Evolutionary conservation across 2,113 vertebrate species (phyloP).

Genomic region (Megalops atlanticus): DNA sequence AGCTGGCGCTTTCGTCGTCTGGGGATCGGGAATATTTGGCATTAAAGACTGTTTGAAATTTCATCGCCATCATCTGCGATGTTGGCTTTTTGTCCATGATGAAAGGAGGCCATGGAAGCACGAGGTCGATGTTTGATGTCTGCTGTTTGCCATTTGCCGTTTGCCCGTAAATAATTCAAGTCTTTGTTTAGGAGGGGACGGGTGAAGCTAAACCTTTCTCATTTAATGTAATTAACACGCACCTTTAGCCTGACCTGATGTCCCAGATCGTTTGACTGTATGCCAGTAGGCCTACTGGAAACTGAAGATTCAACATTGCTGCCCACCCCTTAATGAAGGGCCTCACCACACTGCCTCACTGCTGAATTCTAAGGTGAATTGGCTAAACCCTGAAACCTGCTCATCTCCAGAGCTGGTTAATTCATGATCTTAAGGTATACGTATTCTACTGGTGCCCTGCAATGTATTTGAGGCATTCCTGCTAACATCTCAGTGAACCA

Average conservation of each 20-base stretch:
- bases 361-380: not conserved
- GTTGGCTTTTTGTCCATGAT: not conserved
- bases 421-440: too few species aligned
- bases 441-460: too few species aligned
- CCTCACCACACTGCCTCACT: not conserved
- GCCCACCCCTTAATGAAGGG: not conserved
- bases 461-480: too few species aligned
- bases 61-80: not conserved
- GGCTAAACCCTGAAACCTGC: too few species aligned
- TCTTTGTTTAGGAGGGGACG: slow-evolving; percentile 24
- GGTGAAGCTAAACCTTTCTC: slow-evolving; percentile 5
- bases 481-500: too few species aligned
- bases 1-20: slow-evolving; percentile 59
- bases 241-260: not conserved
- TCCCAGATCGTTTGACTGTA: not conserved
- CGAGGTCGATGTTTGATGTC: not conserved
- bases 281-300: not conserved
- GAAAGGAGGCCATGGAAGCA: not conserved
- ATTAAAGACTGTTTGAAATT: slow-evolving; percentile 39
- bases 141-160: slow-evolving; percentile 26
- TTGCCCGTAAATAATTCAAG: slow-evolving; percentile 32
- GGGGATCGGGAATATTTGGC: slow-evolving; percentile 51
- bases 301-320: not conserved
- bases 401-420: too few species aligned
- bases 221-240: slow-evolving; percentile 22